Conservation (phyloP, 2,113 vertebrate genomes). For the Entomyzon cyanotis region DNA sequence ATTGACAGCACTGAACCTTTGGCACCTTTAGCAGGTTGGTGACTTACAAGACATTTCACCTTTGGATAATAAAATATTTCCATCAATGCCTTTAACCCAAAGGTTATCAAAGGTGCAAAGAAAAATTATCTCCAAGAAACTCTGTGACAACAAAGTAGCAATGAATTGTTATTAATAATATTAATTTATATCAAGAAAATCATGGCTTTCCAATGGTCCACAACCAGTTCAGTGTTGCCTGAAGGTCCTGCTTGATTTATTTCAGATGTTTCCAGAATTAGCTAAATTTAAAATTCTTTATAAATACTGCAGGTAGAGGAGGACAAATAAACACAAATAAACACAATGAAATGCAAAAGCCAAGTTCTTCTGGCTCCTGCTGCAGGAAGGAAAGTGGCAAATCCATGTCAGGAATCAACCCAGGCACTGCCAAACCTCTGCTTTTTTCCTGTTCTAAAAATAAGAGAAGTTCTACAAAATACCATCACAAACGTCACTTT, state of each 20-base stretch:
- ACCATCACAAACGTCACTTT: not conserved
- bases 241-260: not conserved
- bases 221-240: not conserved
- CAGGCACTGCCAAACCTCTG: not conserved
- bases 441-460: not conserved
- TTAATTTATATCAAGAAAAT: not conserved
- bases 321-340: not conserved
- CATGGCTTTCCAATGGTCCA: not conserved
- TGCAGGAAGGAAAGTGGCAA: not conserved
- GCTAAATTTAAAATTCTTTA: not conserved
- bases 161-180: not conserved
- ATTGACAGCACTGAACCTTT: constrained; percentile 4
- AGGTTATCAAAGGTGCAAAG: not conserved
- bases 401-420: not conserved
- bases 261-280: not conserved
- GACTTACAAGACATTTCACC: not conserved
- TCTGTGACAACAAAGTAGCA: not conserved
- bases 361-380: not conserved
- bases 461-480: not conserved
- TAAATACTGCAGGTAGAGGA: not conserved
- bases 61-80: constrained; percentile 29
- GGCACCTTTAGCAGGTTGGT: not conserved
- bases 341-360: not conserved
- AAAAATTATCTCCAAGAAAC: not conserved
- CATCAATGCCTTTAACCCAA: not conserved